These are phyloP conservation scores for Magallana angulata DNA, from an alignment of 1,140 invertebrate species.

Conservation along the genomic window DNA sequence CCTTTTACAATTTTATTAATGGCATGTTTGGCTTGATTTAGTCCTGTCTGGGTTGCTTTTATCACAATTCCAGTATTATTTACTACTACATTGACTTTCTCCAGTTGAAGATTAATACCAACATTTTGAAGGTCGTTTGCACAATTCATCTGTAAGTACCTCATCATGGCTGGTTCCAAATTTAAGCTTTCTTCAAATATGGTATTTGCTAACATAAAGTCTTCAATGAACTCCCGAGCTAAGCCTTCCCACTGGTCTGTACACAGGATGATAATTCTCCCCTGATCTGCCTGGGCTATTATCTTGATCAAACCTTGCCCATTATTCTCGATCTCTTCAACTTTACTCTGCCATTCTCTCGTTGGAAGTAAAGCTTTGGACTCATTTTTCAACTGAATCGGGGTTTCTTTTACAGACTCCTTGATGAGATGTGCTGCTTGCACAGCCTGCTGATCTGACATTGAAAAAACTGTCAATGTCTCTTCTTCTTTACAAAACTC, in stretches of 20 bases:
- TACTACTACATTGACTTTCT: constrained; percentile 29
- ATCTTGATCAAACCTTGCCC: constrained; percentile 21
- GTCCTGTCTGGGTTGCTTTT: constrained; percentile 46
- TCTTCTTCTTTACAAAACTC: constrained; percentile 41
- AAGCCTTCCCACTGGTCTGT: background rate
- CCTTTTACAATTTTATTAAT: constrained; percentile 42
- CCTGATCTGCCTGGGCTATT: background rate
- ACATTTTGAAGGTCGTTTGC: constrained; percentile 5
- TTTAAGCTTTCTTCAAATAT: constrained; percentile 42
- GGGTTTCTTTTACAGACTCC: constrained; percentile 44
- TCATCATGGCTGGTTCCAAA: constrained; percentile 42
- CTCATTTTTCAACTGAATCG: constrained; percentile 45
- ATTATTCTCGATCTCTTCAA: constrained; percentile 5
- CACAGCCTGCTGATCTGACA: constrained; percentile 49
- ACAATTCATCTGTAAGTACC: constrained; percentile 43
- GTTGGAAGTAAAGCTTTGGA: constrained; percentile 23
- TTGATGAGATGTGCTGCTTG: constrained; percentile 49
- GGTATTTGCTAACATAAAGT: constrained; percentile 47
- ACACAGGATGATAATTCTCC: background rate
- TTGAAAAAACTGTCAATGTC: constrained; percentile 48
- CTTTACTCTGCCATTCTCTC: constrained; percentile 43
- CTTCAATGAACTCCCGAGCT: constrained; percentile 19
- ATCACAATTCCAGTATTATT: constrained; percentile 40
- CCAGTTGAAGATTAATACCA: background rate
- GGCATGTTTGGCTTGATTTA: constrained; percentile 41